phyloP scores from a whole-genome alignment of 2,888 invertebrate genomes.

The Tipula lateralis region DNA sequence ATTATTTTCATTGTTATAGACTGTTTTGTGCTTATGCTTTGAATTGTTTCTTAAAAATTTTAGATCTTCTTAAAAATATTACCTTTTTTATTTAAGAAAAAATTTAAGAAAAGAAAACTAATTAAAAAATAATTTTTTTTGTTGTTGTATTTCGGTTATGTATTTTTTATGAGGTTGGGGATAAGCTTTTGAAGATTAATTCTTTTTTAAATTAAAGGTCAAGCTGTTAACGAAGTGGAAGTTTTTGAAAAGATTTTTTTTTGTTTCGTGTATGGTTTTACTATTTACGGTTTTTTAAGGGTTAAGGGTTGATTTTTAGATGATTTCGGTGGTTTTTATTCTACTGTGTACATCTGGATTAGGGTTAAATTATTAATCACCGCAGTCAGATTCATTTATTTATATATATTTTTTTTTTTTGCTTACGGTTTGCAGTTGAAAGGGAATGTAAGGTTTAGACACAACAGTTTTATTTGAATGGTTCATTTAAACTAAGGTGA shows the following conservation, averaged over 20 bases:
- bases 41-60: neutral
- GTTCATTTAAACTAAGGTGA: no score
- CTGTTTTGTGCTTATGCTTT: neutral
- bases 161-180: neutral
- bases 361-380: neutral
- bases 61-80: neutral
- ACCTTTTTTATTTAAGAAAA: neutral
- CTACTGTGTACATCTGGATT: neutral
- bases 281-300: neutral
- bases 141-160: neutral
- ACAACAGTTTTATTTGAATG: no score
- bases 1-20: neutral
- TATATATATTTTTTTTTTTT: no score
- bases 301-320: neutral
- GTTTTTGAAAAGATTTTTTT: neutral
- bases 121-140: neutral
- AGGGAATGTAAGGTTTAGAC: no score
- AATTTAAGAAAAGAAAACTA: neutral
- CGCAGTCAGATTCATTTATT: neutral
- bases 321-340: neutral
- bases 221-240: neutral
- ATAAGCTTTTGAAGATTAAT: neutral
- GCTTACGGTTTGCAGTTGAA: no score
- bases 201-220: constrained; percentile 9
- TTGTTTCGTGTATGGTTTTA: neutral